Base-by-base conservation (phyloP, 2,797 vertebrate species). In the Anas georgica region DNA sequence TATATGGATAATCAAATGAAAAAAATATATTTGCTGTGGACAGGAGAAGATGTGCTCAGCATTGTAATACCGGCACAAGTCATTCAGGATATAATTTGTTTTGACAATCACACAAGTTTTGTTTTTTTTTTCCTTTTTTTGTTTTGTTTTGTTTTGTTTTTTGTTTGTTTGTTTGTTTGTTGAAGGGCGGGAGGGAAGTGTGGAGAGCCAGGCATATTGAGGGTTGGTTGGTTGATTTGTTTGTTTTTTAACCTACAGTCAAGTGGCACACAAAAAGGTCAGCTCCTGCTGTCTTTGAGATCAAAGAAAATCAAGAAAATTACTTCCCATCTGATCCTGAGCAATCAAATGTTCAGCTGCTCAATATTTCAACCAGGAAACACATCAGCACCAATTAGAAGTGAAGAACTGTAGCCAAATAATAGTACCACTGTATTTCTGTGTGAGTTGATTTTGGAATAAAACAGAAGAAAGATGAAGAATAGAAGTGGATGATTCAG, bases 241-340 rank as follows among this genome's bases (percentile, higher is more conserved):
- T 64, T 29, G 39, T 73, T 66, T 35, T 66, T 39, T 50, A 74
- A 69, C 29, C 7, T 82, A 26, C n/a, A 68, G 55, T 56, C 39
- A 90, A 91, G 50, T 64, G 28, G 26, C 31, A 63, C 78, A 94
- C 31, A 69, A 58, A 91, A 94, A 85, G 10, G 43, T 84, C 80
- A 82, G 82, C 22, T 85, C 54, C 55, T 91, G 50, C 50, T 88
- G 83, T 60, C 67, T 72, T 91, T 78, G 52, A 91, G 67, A 94
- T 48, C 64, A 94, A 90, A 90, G 56, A 93, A 94, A 88, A 82
- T 78, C 54, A 80, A 67, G 55, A 16, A 96, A 93, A 96, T 94
- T 75, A 64, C 52, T 94, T 90, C 63, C 54, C 93, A 62, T 82
- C n/a, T 91, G 68, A 94, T 89, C 37, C 43, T 79, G n/a, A 85